A percentile compares a stretch with the other conserved stretches of the same genome.
Evolutionary conservation across 1,140 invertebrate genomes (phyloP).

Genomic region (Neodiprion fabricii): DNA sequence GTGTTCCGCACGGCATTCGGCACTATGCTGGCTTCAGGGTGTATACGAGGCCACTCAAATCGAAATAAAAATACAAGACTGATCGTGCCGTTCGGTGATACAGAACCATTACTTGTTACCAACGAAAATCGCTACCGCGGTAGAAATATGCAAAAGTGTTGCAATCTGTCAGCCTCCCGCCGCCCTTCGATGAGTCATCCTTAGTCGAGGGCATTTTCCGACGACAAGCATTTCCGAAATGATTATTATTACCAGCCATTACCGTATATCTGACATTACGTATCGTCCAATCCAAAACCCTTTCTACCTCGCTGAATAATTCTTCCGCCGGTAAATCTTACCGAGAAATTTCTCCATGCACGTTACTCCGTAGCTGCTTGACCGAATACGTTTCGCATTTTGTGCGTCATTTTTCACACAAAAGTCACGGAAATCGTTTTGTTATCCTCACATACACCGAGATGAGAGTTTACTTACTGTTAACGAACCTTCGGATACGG

Average conservation of each 20-base stretch:
- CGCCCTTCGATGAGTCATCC: conserved; percentile 22
- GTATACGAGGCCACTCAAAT: background rate
- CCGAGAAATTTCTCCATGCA: background rate
- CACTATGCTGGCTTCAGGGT: background rate
- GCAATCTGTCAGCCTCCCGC: conserved; percentile 11
- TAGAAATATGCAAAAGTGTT: background rate
- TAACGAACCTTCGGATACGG: background rate
- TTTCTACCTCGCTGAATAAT: background rate
- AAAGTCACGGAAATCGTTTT: background rate
- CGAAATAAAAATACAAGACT: background rate
- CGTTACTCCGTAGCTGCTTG: background rate
- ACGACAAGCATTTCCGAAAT: conserved; percentile 36
- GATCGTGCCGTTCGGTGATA: background rate
- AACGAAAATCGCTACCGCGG: too few species aligned
- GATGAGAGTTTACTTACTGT: background rate
- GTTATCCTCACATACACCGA: background rate
- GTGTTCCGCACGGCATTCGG: background rate
- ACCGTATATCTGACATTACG: conserved; percentile 3
- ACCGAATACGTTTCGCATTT: background rate
- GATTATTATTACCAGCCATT: conserved; percentile 33
- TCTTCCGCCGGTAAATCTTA: background rate
- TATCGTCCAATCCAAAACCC: conserved; percentile 1
- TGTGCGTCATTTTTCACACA: background rate
- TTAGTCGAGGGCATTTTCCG: conserved; percentile 16
- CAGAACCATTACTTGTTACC: background rate